These are phyloP conservation scores for Apostichopus californicus DNA, from an alignment of 35 echinoderm and acorn worm species.

Conservation along the genomic window DNA sequence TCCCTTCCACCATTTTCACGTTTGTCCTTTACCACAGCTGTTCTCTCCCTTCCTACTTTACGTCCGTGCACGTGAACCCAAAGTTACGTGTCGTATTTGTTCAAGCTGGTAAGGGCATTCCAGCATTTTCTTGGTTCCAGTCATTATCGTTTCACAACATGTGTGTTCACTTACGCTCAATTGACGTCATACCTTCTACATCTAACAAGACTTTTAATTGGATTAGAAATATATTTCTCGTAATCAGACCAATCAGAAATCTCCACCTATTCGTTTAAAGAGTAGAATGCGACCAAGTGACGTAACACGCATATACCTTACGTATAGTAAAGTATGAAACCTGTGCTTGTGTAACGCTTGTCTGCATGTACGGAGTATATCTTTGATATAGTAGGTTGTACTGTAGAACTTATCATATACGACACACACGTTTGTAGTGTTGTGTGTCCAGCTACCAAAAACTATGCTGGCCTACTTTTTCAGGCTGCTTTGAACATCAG, in stretches of 20 bases:
- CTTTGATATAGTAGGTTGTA: neutral
- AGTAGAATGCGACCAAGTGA: neutral
- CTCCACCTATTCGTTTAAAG: conserved; percentile 38
- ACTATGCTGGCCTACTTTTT: neutral
- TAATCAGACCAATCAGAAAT: conserved; percentile 50
- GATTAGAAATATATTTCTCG: conserved; percentile 18
- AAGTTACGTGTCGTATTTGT: no score
- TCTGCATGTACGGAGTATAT: neutral
- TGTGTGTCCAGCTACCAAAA: conserved; percentile 49
- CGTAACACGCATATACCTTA: neutral
- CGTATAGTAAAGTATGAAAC: no score
- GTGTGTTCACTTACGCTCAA: conserved; percentile 1
- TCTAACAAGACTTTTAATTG: conserved; percentile 56
- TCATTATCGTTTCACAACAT: neutral
- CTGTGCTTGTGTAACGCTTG: neutral
- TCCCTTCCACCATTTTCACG: no score
- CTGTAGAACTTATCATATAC: neutral
- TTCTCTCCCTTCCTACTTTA: no score
- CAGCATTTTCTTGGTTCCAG: no score
- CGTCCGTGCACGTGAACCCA: no score
- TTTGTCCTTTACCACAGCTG: no score
- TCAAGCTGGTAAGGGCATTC: no score
- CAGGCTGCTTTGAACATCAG: neutral
- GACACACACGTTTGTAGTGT: conserved; percentile 13
- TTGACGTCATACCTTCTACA: conserved; percentile 36